A percentile compares a stretch with the other conserved stretches of the same genome.
Conservation (phyloP, 2,888 invertebrate species). For the Tenodera sinensis region DNA sequence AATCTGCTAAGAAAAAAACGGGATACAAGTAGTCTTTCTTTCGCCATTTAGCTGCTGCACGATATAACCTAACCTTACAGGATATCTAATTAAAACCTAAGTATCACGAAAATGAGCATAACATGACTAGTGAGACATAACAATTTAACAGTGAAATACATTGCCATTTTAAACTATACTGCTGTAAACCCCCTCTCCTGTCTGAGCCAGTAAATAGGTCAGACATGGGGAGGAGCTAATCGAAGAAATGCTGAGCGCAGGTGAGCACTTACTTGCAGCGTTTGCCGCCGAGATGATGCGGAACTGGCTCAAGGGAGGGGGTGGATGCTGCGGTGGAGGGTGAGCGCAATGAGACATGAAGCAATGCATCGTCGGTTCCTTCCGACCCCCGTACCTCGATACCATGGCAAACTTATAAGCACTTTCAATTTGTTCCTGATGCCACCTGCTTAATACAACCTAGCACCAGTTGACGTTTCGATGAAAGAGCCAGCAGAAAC, state of each 20-base stretch:
- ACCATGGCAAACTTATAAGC: conserved; percentile 23
- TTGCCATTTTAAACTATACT: background rate
- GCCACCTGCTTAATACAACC: background rate
- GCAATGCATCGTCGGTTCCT: conserved; percentile 30
- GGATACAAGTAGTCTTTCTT: too few relatives aligned
- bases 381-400: conserved; percentile 29
- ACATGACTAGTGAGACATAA: background rate
- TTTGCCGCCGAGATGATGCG: conserved; percentile 27
- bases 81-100: background rate
- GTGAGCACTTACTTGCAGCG: conserved; percentile 26
- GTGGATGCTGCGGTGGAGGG: conserved; percentile 26
- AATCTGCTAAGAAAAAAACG: too few relatives aligned
- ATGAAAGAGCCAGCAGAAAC: background rate
- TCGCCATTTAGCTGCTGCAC: background rate
- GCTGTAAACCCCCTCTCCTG: background rate
- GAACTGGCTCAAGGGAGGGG: conserved; percentile 28
- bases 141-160: background rate
- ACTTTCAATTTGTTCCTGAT: background rate
- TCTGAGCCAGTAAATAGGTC: background rate
- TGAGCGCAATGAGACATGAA: conserved; percentile 29
- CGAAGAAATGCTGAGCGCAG: background rate
- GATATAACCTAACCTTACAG: background rate
- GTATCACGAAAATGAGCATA: too few relatives aligned
- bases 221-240: conserved; percentile 7
- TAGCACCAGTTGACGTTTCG: background rate